Conservation (phyloP, 2,797 vertebrate genomes). For the Ctenosaura bakeri region DNA sequence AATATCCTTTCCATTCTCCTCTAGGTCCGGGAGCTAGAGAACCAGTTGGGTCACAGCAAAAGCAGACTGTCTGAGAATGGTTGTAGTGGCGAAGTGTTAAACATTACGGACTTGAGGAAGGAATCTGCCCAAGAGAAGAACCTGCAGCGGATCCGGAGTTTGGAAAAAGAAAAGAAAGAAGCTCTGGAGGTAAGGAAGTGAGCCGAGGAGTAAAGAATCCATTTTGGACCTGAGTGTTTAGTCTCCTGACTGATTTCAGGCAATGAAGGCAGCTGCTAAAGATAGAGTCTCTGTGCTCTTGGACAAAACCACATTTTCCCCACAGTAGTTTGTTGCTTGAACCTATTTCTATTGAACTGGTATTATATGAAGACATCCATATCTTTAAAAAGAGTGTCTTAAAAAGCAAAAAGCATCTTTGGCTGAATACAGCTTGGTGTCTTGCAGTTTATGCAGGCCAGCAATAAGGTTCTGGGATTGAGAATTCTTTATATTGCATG, state of each 20-base stretch:
- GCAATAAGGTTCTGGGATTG: not conserved
- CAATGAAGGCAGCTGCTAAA: not conserved
- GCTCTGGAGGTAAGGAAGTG: conserved; percentile 83
- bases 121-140: conserved; percentile 85
- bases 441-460: not conserved
- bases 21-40: conserved; percentile 92
- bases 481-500: not conserved
- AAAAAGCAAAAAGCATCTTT: no score
- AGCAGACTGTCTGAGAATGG: conserved; percentile 71
- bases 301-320: no score
- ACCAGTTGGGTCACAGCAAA: conserved; percentile 82
- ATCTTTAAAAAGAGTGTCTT: no score
- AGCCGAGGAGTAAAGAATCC: rapidly evolving
- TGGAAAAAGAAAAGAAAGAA: conserved; percentile 91
- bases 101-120: conserved; percentile 75
- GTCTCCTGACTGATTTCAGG: no score
- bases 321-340: no score
- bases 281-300: not conserved
- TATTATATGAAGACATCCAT: no score
- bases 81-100: conserved; percentile 76
- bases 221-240: not conserved
- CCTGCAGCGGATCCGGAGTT: conserved; percentile 84
- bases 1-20: not conserved
- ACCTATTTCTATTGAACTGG: no score
- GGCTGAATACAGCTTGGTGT: not conserved